Evolutionary conservation across 2,113 vertebrate species (phyloP).

Genomic region (Laticauda colubrina): DNA sequence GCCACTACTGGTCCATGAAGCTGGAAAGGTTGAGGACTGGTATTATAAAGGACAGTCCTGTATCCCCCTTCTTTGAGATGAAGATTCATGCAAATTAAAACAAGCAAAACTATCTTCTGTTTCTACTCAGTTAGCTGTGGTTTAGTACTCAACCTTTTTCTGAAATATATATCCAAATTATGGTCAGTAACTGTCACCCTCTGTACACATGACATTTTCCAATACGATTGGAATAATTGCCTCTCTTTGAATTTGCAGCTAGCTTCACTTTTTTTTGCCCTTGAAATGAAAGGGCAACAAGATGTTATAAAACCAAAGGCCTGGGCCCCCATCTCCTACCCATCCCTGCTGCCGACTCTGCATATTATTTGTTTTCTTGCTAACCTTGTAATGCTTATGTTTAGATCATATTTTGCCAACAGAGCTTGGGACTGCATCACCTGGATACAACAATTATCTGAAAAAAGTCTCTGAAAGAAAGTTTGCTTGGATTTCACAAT

Average conservation of each 20-base stretch:
- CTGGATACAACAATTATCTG: conserved; percentile 9
- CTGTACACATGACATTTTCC: background rate
- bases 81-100: background rate
- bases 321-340: background rate
- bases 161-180: conserved; percentile 9
- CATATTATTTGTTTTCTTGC: background rate
- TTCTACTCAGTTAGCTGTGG: background rate
- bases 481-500: conserved; percentile 38
- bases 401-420: conserved; percentile 33
- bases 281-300: background rate
- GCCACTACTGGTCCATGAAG: background rate
- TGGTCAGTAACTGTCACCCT: conserved; percentile 1
- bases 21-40: background rate
- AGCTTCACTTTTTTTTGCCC: conserved; percentile 14
- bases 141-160: background rate
- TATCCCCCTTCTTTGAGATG: background rate
- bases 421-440: conserved; percentile 14
- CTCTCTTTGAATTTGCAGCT: background rate
- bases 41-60: background rate
- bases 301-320: conserved; percentile 12
- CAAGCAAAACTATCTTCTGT: background rate
- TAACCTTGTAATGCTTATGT: conserved; percentile 23
- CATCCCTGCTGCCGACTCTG: background rate
- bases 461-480: conserved; percentile 31
- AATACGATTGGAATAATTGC: background rate